Conservation (phyloP, 2,113 vertebrate species). For the Brienomyrus longianalis region DNA sequence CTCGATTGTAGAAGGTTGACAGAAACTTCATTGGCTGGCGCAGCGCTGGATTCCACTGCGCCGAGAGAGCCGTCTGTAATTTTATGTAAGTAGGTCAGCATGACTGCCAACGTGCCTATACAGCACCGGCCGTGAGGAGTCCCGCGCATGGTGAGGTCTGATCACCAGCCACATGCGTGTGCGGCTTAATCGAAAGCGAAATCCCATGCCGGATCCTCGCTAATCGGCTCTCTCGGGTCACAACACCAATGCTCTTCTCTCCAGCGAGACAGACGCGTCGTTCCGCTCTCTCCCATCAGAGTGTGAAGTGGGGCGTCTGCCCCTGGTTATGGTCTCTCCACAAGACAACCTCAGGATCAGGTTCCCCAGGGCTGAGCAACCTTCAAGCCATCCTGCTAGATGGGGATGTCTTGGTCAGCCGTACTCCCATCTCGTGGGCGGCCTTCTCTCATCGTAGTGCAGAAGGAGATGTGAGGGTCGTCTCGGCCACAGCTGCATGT, state of each 20-base stretch:
- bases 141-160: background rate
- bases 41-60: background rate
- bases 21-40: background rate
- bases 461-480: background rate
- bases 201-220: background rate
- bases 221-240: background rate
- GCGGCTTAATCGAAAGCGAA: background rate
- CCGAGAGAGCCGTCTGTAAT: conserved; percentile 15
- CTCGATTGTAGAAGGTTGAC: background rate
- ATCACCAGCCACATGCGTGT: background rate
- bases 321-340: background rate
- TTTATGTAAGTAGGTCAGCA: conserved; percentile 34
- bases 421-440: background rate
- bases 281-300: background rate
- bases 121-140: background rate
- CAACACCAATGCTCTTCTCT: background rate
- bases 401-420: background rate
- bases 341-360: background rate
- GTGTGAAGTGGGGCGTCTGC: background rate
- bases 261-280: background rate
- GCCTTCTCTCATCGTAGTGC: background rate
- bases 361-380: background rate
- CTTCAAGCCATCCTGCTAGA: background rate
- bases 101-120: background rate
- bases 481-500: background rate